Evolutionary conservation across 2,797 vertebrate genomes (phyloP).

Genomic region (Notolepis coatsorum): DNA sequence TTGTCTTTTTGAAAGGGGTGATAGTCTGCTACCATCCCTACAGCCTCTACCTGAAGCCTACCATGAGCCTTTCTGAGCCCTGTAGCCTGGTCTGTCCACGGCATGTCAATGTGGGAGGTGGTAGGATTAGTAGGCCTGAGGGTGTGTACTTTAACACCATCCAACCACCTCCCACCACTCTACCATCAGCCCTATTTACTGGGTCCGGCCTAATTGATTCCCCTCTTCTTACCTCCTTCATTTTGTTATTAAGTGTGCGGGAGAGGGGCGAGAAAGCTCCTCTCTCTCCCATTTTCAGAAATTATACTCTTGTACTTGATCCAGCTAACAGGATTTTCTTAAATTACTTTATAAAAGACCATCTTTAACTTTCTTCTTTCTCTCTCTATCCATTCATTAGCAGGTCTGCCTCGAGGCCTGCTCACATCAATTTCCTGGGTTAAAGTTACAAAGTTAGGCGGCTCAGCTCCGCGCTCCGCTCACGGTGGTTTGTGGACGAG

Average conservation of each 20-base stretch:
- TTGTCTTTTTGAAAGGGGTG: background rate
- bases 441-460: conserved; percentile 99
- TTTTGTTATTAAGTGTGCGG: conserved; percentile 82
- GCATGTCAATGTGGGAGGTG: conserved; percentile 46
- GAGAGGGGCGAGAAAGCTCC: conserved; percentile 71
- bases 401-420: conserved; percentile 98
- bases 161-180: conserved; percentile 59
- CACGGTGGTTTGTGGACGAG: conserved; percentile 91
- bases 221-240: conserved; percentile 79
- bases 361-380: conserved; percentile 99
- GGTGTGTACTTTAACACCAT: conserved; percentile 45
- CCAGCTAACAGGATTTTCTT: conserved; percentile 99
- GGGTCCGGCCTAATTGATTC: conserved; percentile 81
- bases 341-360: conserved; percentile 99
- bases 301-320: conserved; percentile 99
- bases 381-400: conserved; percentile 99
- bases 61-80: conserved; percentile 11
- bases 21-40: background rate
- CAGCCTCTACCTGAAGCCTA: conserved; percentile 17
- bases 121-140: conserved; percentile 44
- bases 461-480: conserved; percentile 94
- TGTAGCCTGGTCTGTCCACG: conserved; percentile 30
- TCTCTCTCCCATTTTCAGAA: conserved; percentile 90
- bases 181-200: conserved; percentile 77
- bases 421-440: conserved; percentile 98